These are phyloP conservation scores for Microchrysa polita DNA, from an alignment of 2,888 invertebrate genomes.

Conservation along the genomic window DNA sequence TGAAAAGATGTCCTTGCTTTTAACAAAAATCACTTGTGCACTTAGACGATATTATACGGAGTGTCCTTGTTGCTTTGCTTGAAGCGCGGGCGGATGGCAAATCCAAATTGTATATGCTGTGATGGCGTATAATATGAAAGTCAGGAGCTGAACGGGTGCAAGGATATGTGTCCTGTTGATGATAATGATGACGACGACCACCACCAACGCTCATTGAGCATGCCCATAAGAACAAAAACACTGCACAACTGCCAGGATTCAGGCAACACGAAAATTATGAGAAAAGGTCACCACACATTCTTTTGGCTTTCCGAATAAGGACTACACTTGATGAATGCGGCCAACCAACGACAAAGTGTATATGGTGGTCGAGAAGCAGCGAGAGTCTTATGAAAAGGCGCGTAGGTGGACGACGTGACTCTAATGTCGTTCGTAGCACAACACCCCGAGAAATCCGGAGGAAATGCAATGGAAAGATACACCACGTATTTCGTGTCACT, in stretches of 20 bases:
- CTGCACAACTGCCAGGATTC: too few relatives aligned
- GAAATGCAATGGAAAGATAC: too few relatives aligned
- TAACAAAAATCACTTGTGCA: neutral
- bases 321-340: neutral
- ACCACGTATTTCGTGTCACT: too few relatives aligned
- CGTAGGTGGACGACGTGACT: too few relatives aligned
- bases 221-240: conserved; percentile 12
- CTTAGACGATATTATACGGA: neutral
- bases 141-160: neutral
- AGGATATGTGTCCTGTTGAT: conserved; percentile 24
- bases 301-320: neutral
- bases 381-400: too few relatives aligned
- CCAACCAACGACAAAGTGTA: too few relatives aligned
- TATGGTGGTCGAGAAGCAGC: too few relatives aligned
- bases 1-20: conserved; percentile 1
- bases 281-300: conserved; percentile 4
- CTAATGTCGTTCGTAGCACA: too few relatives aligned
- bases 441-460: too few relatives aligned
- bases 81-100: conserved; percentile 1
- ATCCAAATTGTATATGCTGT: too few relatives aligned
- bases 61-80: neutral
- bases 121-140: neutral
- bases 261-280: neutral
- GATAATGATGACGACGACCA: conserved; percentile 1
- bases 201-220: conserved; percentile 29